Evolutionary conservation across 2,888 invertebrate species (phyloP).

Genomic region (Eilema caniola): DNA sequence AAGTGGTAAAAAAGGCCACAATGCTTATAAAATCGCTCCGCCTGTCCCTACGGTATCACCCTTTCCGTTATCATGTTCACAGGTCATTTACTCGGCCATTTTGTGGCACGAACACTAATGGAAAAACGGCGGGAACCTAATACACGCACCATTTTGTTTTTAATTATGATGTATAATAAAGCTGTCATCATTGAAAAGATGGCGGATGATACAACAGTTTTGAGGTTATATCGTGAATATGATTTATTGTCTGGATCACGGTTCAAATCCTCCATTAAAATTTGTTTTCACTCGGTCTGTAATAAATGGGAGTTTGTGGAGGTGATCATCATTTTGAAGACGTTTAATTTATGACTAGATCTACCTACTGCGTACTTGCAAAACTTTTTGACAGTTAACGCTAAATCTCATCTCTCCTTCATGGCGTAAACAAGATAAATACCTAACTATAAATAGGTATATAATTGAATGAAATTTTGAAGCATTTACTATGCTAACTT

Average conservation of each 20-base stretch:
- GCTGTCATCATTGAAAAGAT: conserved; percentile 19
- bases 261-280: not conserved
- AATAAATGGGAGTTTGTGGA: conserved; percentile 2
- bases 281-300: not conserved
- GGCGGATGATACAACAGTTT: conserved; percentile 10
- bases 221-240: conserved; percentile 6
- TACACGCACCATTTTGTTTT: conserved; percentile 53
- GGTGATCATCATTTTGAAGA: not conserved
- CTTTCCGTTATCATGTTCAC: conserved; percentile 68
- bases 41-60: conserved; percentile 17
- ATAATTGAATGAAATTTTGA: no score
- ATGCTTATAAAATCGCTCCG: conserved; percentile 30
- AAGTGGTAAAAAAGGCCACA: no score
- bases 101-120: conserved; percentile 55
- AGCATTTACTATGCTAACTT: no score
- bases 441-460: no score
- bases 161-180: conserved; percentile 39
- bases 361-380: no score
- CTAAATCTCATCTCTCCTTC: no score
- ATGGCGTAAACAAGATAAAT: no score
- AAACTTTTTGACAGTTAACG: no score
- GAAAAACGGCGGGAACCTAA: conserved; percentile 59
- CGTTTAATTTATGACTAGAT: not conserved
- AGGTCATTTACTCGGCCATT: conserved; percentile 57
- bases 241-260: conserved; percentile 16